These are phyloP conservation scores for Sminthurides aquaticus DNA, from an alignment of 2,888 invertebrate genomes.

Conservation along the genomic window DNA sequence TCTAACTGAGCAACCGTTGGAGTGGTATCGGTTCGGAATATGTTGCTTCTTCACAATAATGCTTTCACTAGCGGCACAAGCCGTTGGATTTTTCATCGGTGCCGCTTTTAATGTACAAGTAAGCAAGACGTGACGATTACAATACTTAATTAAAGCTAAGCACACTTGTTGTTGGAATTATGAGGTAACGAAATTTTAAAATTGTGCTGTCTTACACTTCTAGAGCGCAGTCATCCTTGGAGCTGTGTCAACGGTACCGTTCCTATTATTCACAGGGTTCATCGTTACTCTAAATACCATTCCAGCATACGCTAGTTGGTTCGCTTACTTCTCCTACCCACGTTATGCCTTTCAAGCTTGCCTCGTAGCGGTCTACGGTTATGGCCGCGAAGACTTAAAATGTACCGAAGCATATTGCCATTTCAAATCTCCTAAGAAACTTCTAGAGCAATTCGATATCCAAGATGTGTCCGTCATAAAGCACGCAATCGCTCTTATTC, in stretches of 20 bases:
- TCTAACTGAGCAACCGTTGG: background rate
- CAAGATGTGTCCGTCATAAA: constrained; percentile 47
- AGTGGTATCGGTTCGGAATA: constrained; percentile 1
- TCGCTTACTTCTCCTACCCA: constrained; percentile 27
- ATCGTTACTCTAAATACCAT: background rate
- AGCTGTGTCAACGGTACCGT: background rate
- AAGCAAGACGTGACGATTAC: background rate
- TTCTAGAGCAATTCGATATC: constrained; percentile 76
- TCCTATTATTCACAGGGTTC: constrained; percentile 1
- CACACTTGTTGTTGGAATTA: too few species aligned
- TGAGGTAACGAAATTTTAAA: background rate
- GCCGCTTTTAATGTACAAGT: constrained; percentile 4
- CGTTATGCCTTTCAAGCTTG: constrained; percentile 85
- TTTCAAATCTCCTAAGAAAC: constrained; percentile 67
- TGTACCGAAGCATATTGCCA: constrained; percentile 77
- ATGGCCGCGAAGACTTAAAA: constrained; percentile 59
- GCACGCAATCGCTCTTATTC: background rate
- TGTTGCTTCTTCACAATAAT: background rate
- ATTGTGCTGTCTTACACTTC: background rate
- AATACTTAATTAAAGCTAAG: background rate
- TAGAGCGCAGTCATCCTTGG: constrained; percentile 3
- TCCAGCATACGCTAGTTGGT: background rate
- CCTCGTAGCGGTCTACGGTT: constrained; percentile 60
- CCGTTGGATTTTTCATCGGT: background rate
- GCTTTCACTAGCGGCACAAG: background rate